A percentile compares a stretch with the other conserved stretches of the same genome.
These are phyloP conservation scores for Sebastes flavidus DNA, from an alignment of 2,797 vertebrate genomes.

Conservation along the genomic window DNA sequence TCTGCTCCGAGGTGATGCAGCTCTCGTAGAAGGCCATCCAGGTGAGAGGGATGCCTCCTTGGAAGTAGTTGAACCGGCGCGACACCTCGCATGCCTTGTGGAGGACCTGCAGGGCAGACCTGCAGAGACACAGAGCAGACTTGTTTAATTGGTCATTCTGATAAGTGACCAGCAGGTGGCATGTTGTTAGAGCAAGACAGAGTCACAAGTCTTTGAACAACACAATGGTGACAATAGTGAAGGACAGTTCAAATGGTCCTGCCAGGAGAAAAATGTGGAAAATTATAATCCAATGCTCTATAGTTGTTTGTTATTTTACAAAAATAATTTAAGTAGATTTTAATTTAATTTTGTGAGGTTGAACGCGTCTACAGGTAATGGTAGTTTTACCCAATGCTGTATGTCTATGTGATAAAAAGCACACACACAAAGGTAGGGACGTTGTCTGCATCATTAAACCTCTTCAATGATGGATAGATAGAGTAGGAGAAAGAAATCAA, in stretches of 20 bases:
- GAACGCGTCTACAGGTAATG: background rate
- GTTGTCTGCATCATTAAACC: too few species aligned
- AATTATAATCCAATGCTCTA: too few species aligned
- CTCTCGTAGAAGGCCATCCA: conserved; percentile 97
- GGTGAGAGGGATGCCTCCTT: conserved; percentile 90
- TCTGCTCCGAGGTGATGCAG: conserved; percentile 95
- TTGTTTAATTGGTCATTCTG: background rate
- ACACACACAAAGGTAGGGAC: too few species aligned
- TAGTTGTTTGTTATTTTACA: too few species aligned
- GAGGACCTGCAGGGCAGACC: conserved; percentile 96
- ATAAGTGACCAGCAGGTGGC: conserved; percentile 58
- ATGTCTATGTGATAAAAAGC: background rate
- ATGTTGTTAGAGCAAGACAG: background rate
- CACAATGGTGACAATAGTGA: background rate
- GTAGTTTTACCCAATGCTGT: background rate
- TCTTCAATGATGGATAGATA: too few species aligned
- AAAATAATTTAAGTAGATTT: too few species aligned
- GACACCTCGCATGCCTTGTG: conserved; percentile 96
- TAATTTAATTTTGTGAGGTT: background rate
- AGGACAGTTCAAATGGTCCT: too few species aligned
- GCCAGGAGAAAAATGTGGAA: background rate
- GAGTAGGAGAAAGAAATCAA: too few species aligned
- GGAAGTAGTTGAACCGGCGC: conserved; percentile 93
- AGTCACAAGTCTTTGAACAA: background rate
- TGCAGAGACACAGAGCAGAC: conserved; percentile 53